These are phyloP conservation scores for Aethina tumida DNA, from an alignment of 1,140 invertebrate genomes.

Conservation along the genomic window DNA sequence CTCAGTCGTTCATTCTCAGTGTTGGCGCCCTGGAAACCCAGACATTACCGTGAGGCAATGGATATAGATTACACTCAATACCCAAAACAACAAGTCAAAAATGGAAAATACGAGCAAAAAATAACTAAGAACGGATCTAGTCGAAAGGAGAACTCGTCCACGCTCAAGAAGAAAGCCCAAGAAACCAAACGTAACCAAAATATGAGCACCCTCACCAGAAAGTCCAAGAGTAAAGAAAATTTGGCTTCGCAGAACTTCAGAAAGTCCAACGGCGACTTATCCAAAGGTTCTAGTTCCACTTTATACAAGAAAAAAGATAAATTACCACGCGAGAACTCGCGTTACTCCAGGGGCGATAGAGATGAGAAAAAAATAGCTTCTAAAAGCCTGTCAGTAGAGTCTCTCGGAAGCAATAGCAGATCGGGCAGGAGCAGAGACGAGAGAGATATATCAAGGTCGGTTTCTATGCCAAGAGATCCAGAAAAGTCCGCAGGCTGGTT, in stretches of 20 bases:
- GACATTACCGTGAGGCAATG: conserved; percentile 57
- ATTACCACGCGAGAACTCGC: conserved; percentile 34
- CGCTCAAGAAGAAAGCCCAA: conserved; percentile 31
- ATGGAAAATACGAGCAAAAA: conserved; percentile 37
- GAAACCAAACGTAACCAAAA: conserved; percentile 29
- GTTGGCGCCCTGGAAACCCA: conserved; percentile 71
- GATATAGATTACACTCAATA: conserved; percentile 72
- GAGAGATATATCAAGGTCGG: conserved; percentile 44
- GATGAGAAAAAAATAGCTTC: conserved; percentile 40
- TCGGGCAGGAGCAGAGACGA: conserved; percentile 36
- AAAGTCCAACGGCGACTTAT: conserved; percentile 22
- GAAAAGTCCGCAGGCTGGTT: conserved; percentile 63
- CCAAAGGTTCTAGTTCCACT: conserved; percentile 26
- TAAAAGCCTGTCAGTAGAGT: conserved; percentile 51
- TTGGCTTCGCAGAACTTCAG: conserved; percentile 18
- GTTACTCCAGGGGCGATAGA: conserved; percentile 42
- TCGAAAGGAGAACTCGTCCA: conserved; percentile 29
- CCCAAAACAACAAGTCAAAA: conserved; percentile 36
- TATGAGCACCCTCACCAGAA: conserved; percentile 20
- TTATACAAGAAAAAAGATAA: conserved; percentile 34
- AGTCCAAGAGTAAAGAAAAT: conserved; percentile 30
- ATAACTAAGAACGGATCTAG: conserved; percentile 31
- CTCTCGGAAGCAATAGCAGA: conserved; percentile 41
- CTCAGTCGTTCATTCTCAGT: conserved; percentile 76
- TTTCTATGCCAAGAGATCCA: conserved; percentile 57